phyloP scores from a whole-genome alignment of 2,888 invertebrate species.

The Cheilosia grossa region DNA sequence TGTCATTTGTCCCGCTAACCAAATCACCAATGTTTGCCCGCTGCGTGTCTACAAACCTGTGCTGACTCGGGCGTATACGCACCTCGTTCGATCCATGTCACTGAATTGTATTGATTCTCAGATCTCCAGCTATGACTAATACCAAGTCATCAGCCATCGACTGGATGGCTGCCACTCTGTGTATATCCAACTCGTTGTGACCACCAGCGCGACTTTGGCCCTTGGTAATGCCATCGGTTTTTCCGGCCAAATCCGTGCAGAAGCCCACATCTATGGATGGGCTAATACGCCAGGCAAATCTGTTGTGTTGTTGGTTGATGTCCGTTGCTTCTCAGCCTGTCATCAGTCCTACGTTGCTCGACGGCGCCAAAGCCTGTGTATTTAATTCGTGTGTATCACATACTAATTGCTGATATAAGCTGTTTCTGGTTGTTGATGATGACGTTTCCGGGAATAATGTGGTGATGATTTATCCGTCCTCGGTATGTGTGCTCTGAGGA shows the following conservation, averaged over 20 bases:
- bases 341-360: constrained; percentile 34
- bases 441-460: constrained; percentile 43
- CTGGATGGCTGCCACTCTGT: constrained; percentile 19
- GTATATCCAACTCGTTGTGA: constrained; percentile 49
- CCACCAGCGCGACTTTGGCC: constrained; percentile 52
- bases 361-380: constrained; percentile 2
- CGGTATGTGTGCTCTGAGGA: constrained; percentile 19
- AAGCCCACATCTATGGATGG: constrained; percentile 20
- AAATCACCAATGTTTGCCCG: constrained; percentile 58
- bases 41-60: constrained; percentile 25
- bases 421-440: constrained; percentile 42
- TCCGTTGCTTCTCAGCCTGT: constrained; percentile 51
- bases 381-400: constrained; percentile 29
- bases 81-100: constrained; percentile 21
- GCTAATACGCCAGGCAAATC: constrained; percentile 61
- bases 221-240: constrained; percentile 39
- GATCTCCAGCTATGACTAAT: constrained; percentile 28
- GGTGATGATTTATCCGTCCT: constrained; percentile 51
- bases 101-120: constrained; percentile 33
- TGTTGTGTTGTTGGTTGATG: constrained; percentile 59
- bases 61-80: constrained; percentile 18
- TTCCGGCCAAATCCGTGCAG: constrained; percentile 37
- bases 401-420: constrained; percentile 58
- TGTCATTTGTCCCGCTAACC: constrained; percentile 23
- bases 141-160: constrained; percentile 33